Evolutionary conservation across 1,140 invertebrate species (phyloP), one percentile per base, ranked within the genome.

Genomic region (Pseudachorutes palmiensis): DNA sequence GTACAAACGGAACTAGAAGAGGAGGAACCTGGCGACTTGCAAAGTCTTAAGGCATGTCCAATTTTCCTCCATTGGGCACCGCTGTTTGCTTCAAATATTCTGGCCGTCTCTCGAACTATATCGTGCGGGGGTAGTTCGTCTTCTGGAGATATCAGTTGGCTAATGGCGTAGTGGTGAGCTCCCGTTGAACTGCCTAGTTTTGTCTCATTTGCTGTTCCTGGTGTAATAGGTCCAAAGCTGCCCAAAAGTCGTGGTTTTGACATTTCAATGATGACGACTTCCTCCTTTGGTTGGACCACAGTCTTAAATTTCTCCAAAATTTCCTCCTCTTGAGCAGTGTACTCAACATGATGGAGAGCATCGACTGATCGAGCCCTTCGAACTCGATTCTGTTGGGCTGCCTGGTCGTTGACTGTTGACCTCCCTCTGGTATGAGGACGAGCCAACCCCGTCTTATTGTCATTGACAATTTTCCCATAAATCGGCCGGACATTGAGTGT

Each of bases 301-400:
- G 55, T 65, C 45, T 69, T 68, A 22, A 71, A 69, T 70, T 73
- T 74, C 36, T 71, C 67, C 66, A 73, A 61, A 36, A 71, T 70
- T 69, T 71, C 71, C 69, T 66, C 70, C 62, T 73, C 72, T 1
- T 70, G 70, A 62, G 86, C 85, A 26, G 33, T 41, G 68, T 62
- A 60, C 16, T 24, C 64, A 41, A 48, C 28, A 22, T 66, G 63
- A 49, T 85, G 82, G 24, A 92, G 80, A 0, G 87, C 85, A 77
- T 92, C 91, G 12, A 92, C 89, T 48, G 90, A 91, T 1, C 89
- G 82, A 0, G 90, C 89, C n/a, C 90, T 81, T 76, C 91, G 90
- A 78, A 91, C 84, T 24, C 82, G 82, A 26, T 88, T 86, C 69
- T 83, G 82, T 1, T 78, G 68, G 60, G 67, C 61, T n/a, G 66